phyloP scores from a whole-genome alignment of 30 jellyfish, hydroid and myxozoan species.

The Calvadosia cruxmelitensis region DNA sequence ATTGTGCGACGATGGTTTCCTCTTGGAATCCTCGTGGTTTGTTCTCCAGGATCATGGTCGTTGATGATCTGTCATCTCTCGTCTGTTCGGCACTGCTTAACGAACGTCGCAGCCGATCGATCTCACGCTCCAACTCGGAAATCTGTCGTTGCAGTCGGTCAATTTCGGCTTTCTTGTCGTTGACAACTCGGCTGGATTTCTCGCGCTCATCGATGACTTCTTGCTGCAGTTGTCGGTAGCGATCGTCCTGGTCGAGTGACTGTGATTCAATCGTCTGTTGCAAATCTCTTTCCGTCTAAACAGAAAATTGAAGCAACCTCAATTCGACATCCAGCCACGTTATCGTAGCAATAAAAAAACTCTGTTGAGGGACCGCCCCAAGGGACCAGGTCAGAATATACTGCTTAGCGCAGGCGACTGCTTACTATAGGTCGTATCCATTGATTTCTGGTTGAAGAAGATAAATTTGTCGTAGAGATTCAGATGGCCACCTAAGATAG shows the following conservation, averaged over 20 bases:
- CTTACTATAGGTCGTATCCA: too few relatives aligned
- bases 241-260: constrained; percentile 51
- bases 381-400: too few relatives aligned
- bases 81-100: constrained; percentile 36
- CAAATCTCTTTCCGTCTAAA: constrained; percentile 65
- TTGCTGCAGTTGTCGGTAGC: constrained; percentile 61
- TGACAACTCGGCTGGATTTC: constrained; percentile 35
- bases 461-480: too few relatives aligned
- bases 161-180: constrained; percentile 51
- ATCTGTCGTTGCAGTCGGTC: constrained; percentile 51
- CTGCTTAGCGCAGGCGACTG: too few relatives aligned
- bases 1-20: constrained; percentile 36
- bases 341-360: too few relatives aligned
- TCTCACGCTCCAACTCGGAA: constrained; percentile 43
- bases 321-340: too few relatives aligned
- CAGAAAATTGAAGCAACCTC: neutral
- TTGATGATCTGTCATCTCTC: constrained; percentile 39
- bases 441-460: too few relatives aligned
- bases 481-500: too few relatives aligned
- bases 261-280: constrained; percentile 44
- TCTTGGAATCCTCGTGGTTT: constrained; percentile 21
- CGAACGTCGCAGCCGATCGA: constrained; percentile 41
- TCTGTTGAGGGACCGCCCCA: too few relatives aligned
- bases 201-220: constrained; percentile 56
- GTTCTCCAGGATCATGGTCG: constrained; percentile 40